A percentile compares a stretch with the other conserved stretches of the same genome.
Evolutionary conservation across 1,140 invertebrate species (phyloP).

Genomic region (Drosophila neocordata): DNA sequence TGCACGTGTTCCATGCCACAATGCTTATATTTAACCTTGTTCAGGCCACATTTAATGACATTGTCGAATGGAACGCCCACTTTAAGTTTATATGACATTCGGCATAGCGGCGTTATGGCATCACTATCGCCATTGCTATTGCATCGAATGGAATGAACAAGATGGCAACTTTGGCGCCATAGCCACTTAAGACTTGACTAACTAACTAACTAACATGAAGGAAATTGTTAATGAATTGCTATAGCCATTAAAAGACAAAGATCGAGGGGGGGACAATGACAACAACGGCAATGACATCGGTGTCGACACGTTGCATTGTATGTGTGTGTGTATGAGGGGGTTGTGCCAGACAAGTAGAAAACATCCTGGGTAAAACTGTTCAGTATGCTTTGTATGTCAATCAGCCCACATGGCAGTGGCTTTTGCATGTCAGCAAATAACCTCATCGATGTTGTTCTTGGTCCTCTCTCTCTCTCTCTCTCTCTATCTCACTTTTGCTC

Average conservation of each 20-base stretch:
- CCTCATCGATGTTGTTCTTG: constrained; percentile 41
- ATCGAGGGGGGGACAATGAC: constrained; percentile 12
- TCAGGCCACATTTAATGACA: constrained; percentile 40
- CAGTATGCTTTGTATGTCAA: constrained; percentile 66
- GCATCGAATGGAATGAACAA: constrained; percentile 8
- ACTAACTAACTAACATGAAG: constrained; percentile 4
- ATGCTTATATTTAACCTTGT: constrained; percentile 20
- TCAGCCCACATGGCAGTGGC: constrained; percentile 56
- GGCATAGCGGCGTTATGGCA: too few species aligned
- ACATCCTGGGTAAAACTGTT: constrained; percentile 36
- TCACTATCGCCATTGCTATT: constrained; percentile 12
- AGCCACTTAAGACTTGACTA: constrained; percentile 39
- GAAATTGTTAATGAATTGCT: constrained; percentile 69
- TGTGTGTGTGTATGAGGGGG: neutral
- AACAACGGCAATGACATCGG: constrained; percentile 8
- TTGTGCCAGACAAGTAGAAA: neutral
- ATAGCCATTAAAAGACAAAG: constrained; percentile 31
- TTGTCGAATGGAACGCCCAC: constrained; percentile 29
- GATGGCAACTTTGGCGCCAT: constrained; percentile 1
- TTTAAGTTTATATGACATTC: constrained; percentile 12
- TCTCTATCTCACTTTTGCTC: too few species aligned
- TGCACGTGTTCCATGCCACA: constrained; percentile 28
- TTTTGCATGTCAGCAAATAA: constrained; percentile 60
- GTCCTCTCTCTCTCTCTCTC: neutral
- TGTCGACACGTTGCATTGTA: constrained; percentile 6